These are phyloP conservation scores for Drosophila sulfurigaster DNA, from an alignment of 1,140 invertebrate genomes.

Conservation along the genomic window DNA sequence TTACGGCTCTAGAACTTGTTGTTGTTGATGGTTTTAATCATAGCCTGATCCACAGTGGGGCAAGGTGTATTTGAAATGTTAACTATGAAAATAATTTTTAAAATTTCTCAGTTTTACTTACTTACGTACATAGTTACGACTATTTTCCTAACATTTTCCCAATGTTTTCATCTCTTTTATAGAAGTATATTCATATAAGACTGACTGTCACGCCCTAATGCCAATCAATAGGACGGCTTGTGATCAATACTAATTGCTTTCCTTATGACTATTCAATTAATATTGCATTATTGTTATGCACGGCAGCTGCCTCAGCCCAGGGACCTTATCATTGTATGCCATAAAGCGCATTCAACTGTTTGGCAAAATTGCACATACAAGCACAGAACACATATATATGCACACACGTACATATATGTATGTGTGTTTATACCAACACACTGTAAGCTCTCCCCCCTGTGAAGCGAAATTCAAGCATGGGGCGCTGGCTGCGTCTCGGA, in stretches of 20 bases:
- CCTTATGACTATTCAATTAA: slow-evolving; percentile 62
- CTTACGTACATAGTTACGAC: not conserved
- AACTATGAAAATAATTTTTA: too few species aligned
- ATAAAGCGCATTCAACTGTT: slow-evolving; percentile 75
- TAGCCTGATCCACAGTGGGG: slow-evolving; percentile 48
- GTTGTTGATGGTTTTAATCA: slow-evolving; percentile 64
- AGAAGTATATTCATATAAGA: not conserved
- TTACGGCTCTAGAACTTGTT: slow-evolving; percentile 32
- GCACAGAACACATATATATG: not conserved
- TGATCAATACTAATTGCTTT: slow-evolving; percentile 76
- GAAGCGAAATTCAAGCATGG: slow-evolving; percentile 17
- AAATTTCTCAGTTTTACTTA: not conserved
- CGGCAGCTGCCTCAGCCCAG: slow-evolving; percentile 30
- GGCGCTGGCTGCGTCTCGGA: slow-evolving; percentile 36
- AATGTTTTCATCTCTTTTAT: not conserved
- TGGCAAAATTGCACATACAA: slow-evolving; percentile 27
- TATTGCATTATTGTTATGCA: slow-evolving; percentile 62
- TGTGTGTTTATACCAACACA: slow-evolving; percentile 10
- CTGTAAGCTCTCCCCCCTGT: slow-evolving; percentile 18
- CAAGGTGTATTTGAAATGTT: slow-evolving; percentile 27
- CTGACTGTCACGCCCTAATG: slow-evolving; percentile 27
- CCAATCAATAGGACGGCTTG: slow-evolving; percentile 48
- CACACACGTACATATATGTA: not conserved
- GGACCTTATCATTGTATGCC: slow-evolving; percentile 48
- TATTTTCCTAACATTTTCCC: not conserved